Evolutionary conservation across 2,888 invertebrate genomes (phyloP), one percentile per base, ranked within the genome.

Genomic region (Acanthosepion lycidas): DNA sequence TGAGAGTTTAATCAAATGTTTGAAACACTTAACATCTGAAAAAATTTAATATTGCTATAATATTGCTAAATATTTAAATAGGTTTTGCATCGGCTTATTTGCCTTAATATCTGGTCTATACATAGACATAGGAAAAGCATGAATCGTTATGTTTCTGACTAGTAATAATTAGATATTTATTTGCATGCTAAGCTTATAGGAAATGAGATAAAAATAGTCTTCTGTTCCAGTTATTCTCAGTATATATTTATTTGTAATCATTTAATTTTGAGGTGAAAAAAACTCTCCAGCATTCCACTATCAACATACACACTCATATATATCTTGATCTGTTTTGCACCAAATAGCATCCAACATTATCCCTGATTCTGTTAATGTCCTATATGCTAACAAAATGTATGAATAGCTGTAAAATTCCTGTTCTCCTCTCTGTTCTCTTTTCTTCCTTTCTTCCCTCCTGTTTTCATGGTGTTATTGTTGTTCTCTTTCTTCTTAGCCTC

Each of bases 301-400:
- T 23, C 23, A 59, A 59, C 28, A 78, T 78, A 78, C 78, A 78
- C 78, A n/a, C n/a, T 78, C n/a, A 78, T n/a, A 78, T n/a, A 78
- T 78, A 78, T n/a, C n/a, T n/a, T 28, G 78, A 78, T 78, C 78
- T 78, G 78, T 78, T 78, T 78, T 78, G 78, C 78, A 78, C 78
- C 78, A 78, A 78, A 78, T 78, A 78, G 78, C 78, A n/a, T 78
- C 78, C 78, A n/a, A 28, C 78, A 78, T 78, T 78, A 78, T 78
- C 78, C 78, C 78, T 33, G 9, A n/a, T 78, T 78, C n/a, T 78
- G 78, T n/a, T 78, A 78, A n/a, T 78, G 78, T 78, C n/a, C n/a
- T n/a, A 78, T n/a, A 78, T 78, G 78, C 78, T n/a, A 78, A 78
- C n/a, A 78, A 78, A 78, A n/a, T 78, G 78, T n/a, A 78, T n/a